Evolutionary conservation across 1,140 invertebrate genomes (phyloP).

Genomic region (Drosophila insularis): DNA sequence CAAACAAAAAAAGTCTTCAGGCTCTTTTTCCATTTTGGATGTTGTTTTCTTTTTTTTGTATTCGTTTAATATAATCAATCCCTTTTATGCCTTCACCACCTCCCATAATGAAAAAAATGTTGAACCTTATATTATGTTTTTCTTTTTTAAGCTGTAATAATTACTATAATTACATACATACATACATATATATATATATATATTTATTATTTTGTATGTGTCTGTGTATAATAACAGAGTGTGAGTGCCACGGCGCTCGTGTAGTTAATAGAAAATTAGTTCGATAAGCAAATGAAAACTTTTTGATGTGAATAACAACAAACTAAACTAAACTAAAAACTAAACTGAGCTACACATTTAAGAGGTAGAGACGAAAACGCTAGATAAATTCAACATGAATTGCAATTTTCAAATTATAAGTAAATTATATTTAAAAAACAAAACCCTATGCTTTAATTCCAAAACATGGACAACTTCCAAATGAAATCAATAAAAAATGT

Average conservation of each 20-base stretch:
- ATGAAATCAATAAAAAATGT: slow-evolving; percentile 7
- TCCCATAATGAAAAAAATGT: slow-evolving; percentile 42
- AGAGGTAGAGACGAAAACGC: slow-evolving; percentile 40
- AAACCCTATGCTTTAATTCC: slow-evolving; percentile 50
- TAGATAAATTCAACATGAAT: slow-evolving; percentile 51
- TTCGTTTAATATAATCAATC: background rate
- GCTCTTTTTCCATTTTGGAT: slow-evolving; percentile 16
- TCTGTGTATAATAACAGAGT: slow-evolving; percentile 9
- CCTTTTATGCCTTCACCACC: background rate
- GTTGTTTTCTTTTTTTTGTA: slow-evolving; percentile 26
- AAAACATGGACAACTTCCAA: slow-evolving; percentile 20
- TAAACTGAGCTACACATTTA: slow-evolving; percentile 8
- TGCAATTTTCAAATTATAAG: slow-evolving; percentile 5
- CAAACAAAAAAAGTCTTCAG: background rate
- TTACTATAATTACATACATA: slow-evolving; percentile 20
- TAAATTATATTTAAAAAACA: slow-evolving; percentile 54
- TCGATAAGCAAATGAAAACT: slow-evolving; percentile 49
- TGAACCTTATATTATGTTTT: slow-evolving; percentile 27
- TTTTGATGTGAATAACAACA: slow-evolving; percentile 63
- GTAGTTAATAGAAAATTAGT: slow-evolving; percentile 53
- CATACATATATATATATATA: slow-evolving; percentile 17
- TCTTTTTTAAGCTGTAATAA: slow-evolving; percentile 42
- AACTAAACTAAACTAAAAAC: slow-evolving; percentile 9
- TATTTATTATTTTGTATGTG: slow-evolving; percentile 44
- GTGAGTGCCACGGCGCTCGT: slow-evolving; percentile 10